Base-by-base conservation (phyloP, 2,797 vertebrate genomes). In the Hapalemur alaotrensis region DNA sequence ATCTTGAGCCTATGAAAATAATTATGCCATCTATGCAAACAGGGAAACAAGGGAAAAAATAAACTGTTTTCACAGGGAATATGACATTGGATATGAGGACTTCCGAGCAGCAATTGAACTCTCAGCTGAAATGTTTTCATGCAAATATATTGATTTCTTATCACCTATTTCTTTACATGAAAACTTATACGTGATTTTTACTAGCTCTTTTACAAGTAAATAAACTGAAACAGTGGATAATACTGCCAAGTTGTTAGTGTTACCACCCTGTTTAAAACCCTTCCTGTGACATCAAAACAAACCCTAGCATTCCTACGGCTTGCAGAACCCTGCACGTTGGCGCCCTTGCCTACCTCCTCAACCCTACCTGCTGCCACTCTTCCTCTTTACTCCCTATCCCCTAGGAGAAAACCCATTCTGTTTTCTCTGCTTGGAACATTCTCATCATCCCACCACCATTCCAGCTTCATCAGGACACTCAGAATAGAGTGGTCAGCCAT, bases 401-500 rank as follows among this genome's bases (percentile, higher is more conserved):
- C 25, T 46, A n/a, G 18, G 14, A 11, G 4, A 41, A 35, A 57
- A 23, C 13, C 52, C 30, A 18, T 3, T 87, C 76, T 84, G 1
- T 48, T 41, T 8, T 96, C 1, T 93, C 46, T 75, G 14, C 15
- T 23, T 11, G 83, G 61, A 87, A 50, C 41, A 10, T 17, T 8
- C n/a, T 86, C 8, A 6, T 61, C 11, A 0, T 73, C 75, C 38
- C 5, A 32, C 20, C 7, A 54, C 7, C 23, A 67, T 20, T 57
- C 67, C 30, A 14, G 15, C 20, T 67, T 78, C 43, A 52, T 13
- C 1, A 30, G 46, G 52, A 88, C 81, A 67, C 32, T 48, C 75
- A 17, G 35, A n/a, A 18, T 12, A 76, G 3, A 4, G 25, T 30
- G 4, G 43, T 9, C 48, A 46, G n/a, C 23, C 0, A 0, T 46